Evolutionary conservation across 2,113 vertebrate species (phyloP).

Genomic region (Arenaria interpres): DNA sequence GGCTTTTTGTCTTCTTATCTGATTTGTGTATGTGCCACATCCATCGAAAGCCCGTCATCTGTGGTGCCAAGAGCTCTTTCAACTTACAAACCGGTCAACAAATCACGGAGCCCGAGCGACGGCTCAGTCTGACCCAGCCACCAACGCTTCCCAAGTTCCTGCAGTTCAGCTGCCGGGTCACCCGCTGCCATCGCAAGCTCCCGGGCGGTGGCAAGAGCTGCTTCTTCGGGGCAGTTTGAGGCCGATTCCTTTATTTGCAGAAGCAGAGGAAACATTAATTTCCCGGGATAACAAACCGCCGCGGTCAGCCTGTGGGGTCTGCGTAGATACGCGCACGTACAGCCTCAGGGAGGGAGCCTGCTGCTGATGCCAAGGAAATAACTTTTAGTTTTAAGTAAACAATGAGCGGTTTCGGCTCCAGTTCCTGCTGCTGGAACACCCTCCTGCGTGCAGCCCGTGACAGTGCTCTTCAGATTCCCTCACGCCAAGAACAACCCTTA

Average conservation of each 20-base stretch:
- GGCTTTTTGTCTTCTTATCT: background rate
- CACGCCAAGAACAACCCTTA: conserved; percentile 26
- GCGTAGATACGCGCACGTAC: rapidly evolving
- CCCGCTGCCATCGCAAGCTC: background rate
- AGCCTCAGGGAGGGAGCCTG: background rate
- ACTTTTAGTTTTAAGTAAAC: background rate
- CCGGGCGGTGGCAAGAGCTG: rapidly evolving
- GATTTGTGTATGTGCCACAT: background rate
- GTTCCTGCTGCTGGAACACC: background rate
- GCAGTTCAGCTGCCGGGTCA: background rate
- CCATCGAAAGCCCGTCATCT: background rate
- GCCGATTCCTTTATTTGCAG: background rate
- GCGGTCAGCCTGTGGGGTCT: background rate
- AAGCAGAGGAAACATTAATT: background rate
- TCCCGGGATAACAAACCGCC: background rate
- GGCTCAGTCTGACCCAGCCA: background rate
- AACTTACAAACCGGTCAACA: background rate
- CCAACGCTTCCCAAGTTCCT: rapidly evolving
- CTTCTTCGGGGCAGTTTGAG: background rate
- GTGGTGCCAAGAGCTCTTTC: background rate
- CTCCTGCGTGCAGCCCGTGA: background rate
- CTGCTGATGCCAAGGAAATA: background rate
- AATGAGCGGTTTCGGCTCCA: background rate
- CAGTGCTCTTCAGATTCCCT: background rate
- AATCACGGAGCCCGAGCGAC: background rate